Evolutionary conservation across 2,888 invertebrate genomes (phyloP), one percentile per base, ranked within the genome.

Genomic region (Sarcophaga variegata): DNA sequence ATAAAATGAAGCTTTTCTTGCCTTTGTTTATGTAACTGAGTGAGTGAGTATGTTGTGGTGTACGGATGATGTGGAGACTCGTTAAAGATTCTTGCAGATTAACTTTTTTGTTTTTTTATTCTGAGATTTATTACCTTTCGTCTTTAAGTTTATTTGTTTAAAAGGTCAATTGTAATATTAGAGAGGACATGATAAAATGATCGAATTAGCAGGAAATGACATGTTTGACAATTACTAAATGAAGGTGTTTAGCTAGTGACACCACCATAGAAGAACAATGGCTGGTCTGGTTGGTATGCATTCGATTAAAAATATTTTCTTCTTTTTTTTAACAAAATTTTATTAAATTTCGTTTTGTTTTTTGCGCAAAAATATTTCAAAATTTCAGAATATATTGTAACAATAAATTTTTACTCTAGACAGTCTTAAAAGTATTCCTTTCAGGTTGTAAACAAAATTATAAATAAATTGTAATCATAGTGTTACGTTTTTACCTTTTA

Each of bases 121-220:
- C 69, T 20, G 66, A 87, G 87, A 84, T 87, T 87, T 87, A 87
- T 87, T 87, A 87, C 81, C 70, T 71, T 37, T 79, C 63, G 79
- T 79, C 84, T 84, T 67, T 71, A 47, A 87, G 87, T 84, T 87
- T 84, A 81, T 84, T 87, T 87, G 84, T 82, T 87, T 84, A 79
- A 87, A 79, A 84, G 87, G 84, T 87, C 87, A 87, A 87, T 87
- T 87, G 81, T 77, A 87, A 87, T 87, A 79, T 84, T 77, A 59
- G 27, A 79, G 37, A 10, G 10, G 2, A 81, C 87, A 87, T 87
- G 84, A 84, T 82, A 82, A 87, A 87, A 87, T 82, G 81, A 87
- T 84, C 84, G 84, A 87, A 87, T 87, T 87, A 87, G 84, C 81
- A 80, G 79, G 72, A 84, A 87, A 87, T 84, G 79, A 84, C 84